Evolutionary conservation across 2,888 invertebrate species (phyloP).

Genomic region (Scaptomyza reducta): DNA sequence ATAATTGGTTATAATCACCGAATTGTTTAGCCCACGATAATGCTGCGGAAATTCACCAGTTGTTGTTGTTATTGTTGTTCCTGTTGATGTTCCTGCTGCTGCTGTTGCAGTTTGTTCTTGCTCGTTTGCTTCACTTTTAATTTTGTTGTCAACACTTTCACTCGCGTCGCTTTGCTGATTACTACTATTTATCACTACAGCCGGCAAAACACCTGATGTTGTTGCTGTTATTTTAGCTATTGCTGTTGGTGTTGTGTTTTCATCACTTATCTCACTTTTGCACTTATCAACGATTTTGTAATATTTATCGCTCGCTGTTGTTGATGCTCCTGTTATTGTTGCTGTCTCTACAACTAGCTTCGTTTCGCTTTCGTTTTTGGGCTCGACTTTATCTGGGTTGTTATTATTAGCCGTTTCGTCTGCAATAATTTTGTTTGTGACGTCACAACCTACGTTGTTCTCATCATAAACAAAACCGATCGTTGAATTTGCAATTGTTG

Average conservation of each 20-base stretch:
- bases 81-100: conserved; percentile 23
- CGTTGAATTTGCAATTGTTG: conserved; percentile 33
- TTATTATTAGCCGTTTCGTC: conserved; percentile 41
- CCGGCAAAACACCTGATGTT: conserved; percentile 56
- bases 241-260: conserved; percentile 37
- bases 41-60: conserved; percentile 69
- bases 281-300: conserved; percentile 68
- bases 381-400: conserved; percentile 52
- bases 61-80: conserved; percentile 28
- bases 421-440: conserved; percentile 33
- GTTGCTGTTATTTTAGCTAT: no score
- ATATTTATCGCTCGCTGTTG: conserved; percentile 58
- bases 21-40: conserved; percentile 83
- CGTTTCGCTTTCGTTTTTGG: conserved; percentile 48
- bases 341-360: conserved; percentile 32
- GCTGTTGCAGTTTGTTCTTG: conserved; percentile 45
- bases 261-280: conserved; percentile 64
- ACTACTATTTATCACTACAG: conserved; percentile 72
- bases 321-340: conserved; percentile 14
- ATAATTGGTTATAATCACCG: conserved; percentile 82
- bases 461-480: conserved; percentile 40
- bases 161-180: conserved; percentile 59
- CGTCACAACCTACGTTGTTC: conserved; percentile 43
- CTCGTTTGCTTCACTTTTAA: conserved; percentile 65
- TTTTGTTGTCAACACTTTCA: conserved; percentile 76